A percentile compares a stretch with the other conserved stretches of the same genome.
phyloP scores from a whole-genome alignment of 1,140 invertebrate genomes.

The Doryteuthis pealeii region DNA sequence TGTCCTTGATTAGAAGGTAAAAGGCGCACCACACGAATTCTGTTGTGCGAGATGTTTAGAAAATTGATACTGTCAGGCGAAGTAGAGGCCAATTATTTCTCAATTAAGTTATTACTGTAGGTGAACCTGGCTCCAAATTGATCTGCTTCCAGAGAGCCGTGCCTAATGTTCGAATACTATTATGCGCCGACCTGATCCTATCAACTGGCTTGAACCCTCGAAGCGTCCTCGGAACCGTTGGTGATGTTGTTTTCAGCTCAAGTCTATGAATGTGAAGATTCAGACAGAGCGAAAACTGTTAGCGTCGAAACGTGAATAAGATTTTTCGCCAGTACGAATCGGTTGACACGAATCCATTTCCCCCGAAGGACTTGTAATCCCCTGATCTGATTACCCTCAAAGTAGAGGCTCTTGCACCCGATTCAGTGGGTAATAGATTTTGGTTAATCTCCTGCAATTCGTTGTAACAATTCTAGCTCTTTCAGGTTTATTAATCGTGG shows the following conservation, averaged over 20 bases:
- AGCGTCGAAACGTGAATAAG: constrained; percentile 14
- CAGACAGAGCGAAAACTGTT: constrained; percentile 21
- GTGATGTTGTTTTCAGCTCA: constrained; percentile 32
- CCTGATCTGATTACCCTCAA: constrained; percentile 20
- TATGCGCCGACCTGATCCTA: constrained; percentile 17
- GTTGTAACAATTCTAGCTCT: constrained; percentile 16
- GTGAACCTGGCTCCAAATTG: constrained; percentile 25
- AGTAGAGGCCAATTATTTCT: constrained; percentile 16
- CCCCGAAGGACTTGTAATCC: constrained; percentile 6
- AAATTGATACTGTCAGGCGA: constrained; percentile 26
- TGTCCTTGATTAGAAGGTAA: constrained; percentile 28
- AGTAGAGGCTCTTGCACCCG: constrained; percentile 12
- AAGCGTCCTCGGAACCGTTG: constrained; percentile 17
- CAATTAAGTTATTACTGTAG: constrained; percentile 28
- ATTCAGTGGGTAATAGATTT: constrained; percentile 7
- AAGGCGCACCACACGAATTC: constrained; percentile 24
- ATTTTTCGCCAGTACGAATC: constrained; percentile 26
- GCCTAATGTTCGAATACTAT: constrained; percentile 22
- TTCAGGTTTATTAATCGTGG: constrained; percentile 7
- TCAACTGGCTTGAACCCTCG: constrained; percentile 11
- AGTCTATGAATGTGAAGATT: constrained; percentile 24
- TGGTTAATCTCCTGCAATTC: not conserved
- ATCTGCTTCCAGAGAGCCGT: constrained; percentile 20
- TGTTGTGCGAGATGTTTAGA: constrained; percentile 28
- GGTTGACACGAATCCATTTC: constrained; percentile 7